phyloP scores from a whole-genome alignment of 2,888 invertebrate genomes.

The Prenolepis imparis region DNA sequence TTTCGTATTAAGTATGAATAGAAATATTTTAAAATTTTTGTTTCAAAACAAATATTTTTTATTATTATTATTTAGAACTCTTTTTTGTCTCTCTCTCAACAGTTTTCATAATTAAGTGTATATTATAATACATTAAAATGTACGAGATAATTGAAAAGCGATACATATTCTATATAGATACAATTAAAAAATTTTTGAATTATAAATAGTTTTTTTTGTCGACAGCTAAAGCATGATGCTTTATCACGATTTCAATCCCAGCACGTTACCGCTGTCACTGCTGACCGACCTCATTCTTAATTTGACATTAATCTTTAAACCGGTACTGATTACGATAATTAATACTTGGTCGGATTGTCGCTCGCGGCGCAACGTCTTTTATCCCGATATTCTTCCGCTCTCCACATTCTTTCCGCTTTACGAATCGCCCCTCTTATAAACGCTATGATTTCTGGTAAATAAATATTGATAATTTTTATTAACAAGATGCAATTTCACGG shows the following conservation, averaged over 20 bases:
- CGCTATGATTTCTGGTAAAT: slow-evolving; percentile 6
- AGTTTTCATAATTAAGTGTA: neutral
- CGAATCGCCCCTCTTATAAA: neutral
- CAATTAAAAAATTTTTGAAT: neutral
- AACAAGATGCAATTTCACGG: slow-evolving; percentile 24
- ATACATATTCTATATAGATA: neutral
- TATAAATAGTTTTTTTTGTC: neutral
- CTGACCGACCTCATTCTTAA: slow-evolving; percentile 4
- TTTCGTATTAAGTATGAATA: neutral
- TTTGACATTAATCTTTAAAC: slow-evolving; percentile 43
- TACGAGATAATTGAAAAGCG: neutral
- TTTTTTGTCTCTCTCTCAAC: neutral
- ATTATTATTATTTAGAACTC: neutral
- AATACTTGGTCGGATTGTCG: slow-evolving; percentile 27
- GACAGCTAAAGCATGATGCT: neutral
- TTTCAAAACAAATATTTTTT: neutral
- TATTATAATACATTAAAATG: neutral
- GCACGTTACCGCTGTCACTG: neutral
- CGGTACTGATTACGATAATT: slow-evolving; percentile 33
- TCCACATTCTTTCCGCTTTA: neutral
- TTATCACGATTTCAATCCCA: slow-evolving; percentile 19
- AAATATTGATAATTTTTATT: slow-evolving; percentile 23
- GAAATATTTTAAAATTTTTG: neutral
- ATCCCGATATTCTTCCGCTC: neutral
- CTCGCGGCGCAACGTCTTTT: slow-evolving; percentile 19